Evolutionary conservation across 2,113 vertebrate genomes (phyloP).

Genomic region (Hypanus sabinus): DNA sequence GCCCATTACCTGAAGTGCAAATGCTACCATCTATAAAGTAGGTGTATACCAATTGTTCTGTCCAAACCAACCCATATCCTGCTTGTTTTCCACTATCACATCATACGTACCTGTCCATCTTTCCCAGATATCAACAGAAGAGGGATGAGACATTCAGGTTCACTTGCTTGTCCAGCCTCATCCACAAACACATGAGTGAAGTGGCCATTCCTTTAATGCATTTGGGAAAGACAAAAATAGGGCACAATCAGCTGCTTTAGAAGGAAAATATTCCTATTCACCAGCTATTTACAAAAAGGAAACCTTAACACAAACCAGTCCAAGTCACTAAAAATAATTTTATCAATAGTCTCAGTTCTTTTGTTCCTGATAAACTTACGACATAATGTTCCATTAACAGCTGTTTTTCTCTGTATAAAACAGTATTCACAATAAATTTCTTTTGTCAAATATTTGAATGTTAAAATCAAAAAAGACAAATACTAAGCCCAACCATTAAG

Average conservation of each 20-base stretch:
- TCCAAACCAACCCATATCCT: not conserved
- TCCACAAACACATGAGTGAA: constrained; percentile 90
- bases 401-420: not conserved
- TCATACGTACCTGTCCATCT: constrained; percentile 69
- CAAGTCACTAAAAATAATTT: too few species aligned
- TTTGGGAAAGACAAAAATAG: not conserved
- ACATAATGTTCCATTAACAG: too few species aligned
- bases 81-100: not conserved
- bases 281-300: not conserved
- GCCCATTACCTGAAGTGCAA: too few species aligned
- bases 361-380: too few species aligned
- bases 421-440: not conserved
- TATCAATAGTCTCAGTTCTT: too few species aligned
- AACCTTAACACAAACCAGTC: too few species aligned
- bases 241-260: not conserved
- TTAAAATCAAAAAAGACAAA: not conserved
- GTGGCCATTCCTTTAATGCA: constrained; percentile 69
- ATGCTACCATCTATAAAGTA: too few species aligned
- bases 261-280: not conserved
- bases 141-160: constrained; percentile 85
- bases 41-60: not conserved
- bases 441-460: not conserved
- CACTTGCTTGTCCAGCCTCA: constrained; percentile 88
- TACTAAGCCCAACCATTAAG: not conserved
- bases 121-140: constrained; percentile 73